Percentiles rank a stretch among this genome's conserved stretches.
Conservation (phyloP, 1,140 invertebrate species). For the Heterodera schachtii region DNA sequence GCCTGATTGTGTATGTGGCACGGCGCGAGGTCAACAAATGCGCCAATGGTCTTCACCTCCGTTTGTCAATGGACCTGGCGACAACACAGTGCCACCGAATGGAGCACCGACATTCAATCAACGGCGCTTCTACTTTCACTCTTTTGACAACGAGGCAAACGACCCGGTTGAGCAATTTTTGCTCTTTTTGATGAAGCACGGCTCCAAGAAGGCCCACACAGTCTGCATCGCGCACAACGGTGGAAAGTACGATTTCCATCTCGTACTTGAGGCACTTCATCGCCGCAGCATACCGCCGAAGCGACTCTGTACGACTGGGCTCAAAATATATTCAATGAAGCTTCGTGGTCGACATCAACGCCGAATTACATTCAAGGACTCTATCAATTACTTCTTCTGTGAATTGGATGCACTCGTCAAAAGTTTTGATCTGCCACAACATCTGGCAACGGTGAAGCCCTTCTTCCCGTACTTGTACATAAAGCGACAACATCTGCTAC, state of each 20-base stretch:
- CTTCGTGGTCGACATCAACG: conserved; percentile 4
- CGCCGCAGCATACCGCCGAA: conserved; percentile 5
- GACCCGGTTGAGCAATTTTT: conserved; percentile 27
- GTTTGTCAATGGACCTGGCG: not conserved
- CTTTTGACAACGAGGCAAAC: conserved; percentile 1
- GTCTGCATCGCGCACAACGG: conserved; percentile 11
- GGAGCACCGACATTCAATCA: not conserved
- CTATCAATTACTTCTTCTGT: conserved; percentile 26
- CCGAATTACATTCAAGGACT: conserved; percentile 14
- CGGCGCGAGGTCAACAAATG: not conserved
- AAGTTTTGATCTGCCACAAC: conserved; percentile 2
- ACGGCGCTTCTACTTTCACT: conserved; percentile 17
- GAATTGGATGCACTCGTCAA: conserved; percentile 9
- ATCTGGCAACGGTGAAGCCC: conserved; percentile 8
- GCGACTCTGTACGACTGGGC: conserved; percentile 6
- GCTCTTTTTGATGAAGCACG: conserved; percentile 7
- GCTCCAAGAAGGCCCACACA: not conserved
- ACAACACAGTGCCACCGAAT: not conserved
- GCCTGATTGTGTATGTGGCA: conserved; percentile 13
- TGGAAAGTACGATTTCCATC: conserved; percentile 24
- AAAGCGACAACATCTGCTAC: not conserved
- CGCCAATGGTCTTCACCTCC: conserved; percentile 11
- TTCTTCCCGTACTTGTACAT: conserved; percentile 27
- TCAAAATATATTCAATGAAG: conserved; percentile 25
- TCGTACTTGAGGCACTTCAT: conserved; percentile 15